Base-by-base conservation (phyloP, 2,797 vertebrate species). In the Ataeniobius toweri region DNA sequence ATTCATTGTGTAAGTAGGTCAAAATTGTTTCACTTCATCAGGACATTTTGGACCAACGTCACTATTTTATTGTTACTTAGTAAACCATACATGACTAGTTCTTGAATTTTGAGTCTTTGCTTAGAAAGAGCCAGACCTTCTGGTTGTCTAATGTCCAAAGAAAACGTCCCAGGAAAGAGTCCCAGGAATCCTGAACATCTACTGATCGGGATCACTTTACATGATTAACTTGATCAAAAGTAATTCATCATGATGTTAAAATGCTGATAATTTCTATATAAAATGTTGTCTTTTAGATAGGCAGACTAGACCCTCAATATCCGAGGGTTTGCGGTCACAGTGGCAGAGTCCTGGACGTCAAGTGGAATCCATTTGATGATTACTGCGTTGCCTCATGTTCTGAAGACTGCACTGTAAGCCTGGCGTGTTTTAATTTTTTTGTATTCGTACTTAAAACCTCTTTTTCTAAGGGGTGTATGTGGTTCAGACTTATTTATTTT, bases 361-460 rank as follows among this genome's bases (percentile, higher is more conserved):
- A 98, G 87, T 99, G 98, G 97, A 98, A 97, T 83, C 98, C 98
- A 0, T 99, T 99, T 36, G 88, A 98, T 46, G 98, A 99, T 83
- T 96, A 96, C 44, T 95, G 97, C 89, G 94, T 99, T 6, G 97
- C 98, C 3, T 99, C 98, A 0, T 97, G 97, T 87, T 99, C 98
- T 0, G 98, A 99, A 89, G 98, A 99, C 85, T 83, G 95, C 83
- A 98, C 96, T 0, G 94, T 94, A 76, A 28, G 86, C 31, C 0
- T 0, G 16, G 12, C n/a, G 7, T 31, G 58, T 28, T 22, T 71
- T 14, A 22, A 8, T 53, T 10, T 50, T 12, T 24, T 2, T 31
- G 10, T 6, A 7, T 53, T 55, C 5, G 31, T 18, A 3, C 3
- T 39, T 16, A n/a, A 22, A 22, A n/a, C 3, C 10, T 44, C 12